Percentiles rank a stretch among this genome's conserved stretches.
These are phyloP conservation scores for Drosophila orosa DNA, from an alignment of 1,140 invertebrate species.

Conservation along the genomic window DNA sequence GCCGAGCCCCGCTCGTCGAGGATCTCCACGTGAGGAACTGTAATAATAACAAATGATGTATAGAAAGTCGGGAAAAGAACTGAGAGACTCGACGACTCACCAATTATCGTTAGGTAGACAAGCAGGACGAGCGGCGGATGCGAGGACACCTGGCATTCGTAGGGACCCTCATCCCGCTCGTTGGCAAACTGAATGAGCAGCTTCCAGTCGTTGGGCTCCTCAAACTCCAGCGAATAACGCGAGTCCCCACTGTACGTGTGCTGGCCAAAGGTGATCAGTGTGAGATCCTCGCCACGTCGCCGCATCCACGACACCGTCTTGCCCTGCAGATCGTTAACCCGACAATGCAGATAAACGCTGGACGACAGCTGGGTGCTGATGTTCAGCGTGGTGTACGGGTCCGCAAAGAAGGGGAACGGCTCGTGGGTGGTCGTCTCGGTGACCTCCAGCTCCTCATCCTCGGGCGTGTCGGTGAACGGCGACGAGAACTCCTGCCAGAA, in stretches of 20 bases:
- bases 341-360: conserved; percentile 88
- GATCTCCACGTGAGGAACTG: conserved; percentile 93
- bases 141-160: conserved; percentile 92
- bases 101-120: conserved; percentile 90
- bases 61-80: neutral
- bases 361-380: conserved; percentile 89
- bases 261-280: conserved; percentile 90
- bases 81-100: too few relatives aligned
- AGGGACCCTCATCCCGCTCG: conserved; percentile 90
- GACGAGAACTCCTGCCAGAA: conserved; percentile 87
- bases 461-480: conserved; percentile 86
- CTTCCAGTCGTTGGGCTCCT: conserved; percentile 92
- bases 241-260: conserved; percentile 92
- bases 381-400: conserved; percentile 86
- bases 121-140: conserved; percentile 90
- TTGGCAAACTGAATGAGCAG: conserved; percentile 89
- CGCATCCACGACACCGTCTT: conserved; percentile 93
- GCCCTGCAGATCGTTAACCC: conserved; percentile 89
- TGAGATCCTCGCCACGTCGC: conserved; percentile 89
- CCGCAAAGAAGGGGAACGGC: conserved; percentile 88
- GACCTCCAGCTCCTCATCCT: conserved; percentile 80
- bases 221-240: conserved; percentile 89
- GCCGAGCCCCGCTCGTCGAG: conserved; percentile 91
- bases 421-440: conserved; percentile 86
- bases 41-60: conserved; percentile 49